Evolutionary conservation across 2,113 vertebrate species (phyloP).

Genomic region (Mellivora capensis): DNA sequence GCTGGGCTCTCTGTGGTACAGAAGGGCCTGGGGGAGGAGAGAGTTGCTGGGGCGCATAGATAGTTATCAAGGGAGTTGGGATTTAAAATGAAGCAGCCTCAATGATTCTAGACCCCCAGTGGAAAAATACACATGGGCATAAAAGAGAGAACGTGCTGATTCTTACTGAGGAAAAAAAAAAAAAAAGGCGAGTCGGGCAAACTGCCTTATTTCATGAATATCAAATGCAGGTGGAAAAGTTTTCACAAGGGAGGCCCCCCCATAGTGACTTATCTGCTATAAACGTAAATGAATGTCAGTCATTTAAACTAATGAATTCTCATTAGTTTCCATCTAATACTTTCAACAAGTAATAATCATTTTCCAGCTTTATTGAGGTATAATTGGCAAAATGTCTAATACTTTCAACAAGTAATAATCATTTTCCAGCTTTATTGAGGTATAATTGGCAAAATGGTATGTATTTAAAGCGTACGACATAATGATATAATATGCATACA

Average conservation of each 20-base stretch:
- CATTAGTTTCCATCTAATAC: not conserved
- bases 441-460: not conserved
- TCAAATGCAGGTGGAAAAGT: not conserved
- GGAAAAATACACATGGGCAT: not conserved
- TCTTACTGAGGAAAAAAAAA: not conserved
- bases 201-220: not conserved
- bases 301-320: not conserved
- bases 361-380: not conserved
- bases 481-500: not conserved
- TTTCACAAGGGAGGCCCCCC: not conserved
- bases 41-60: not conserved
- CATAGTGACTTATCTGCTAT: not conserved
- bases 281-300: conserved; percentile 3
- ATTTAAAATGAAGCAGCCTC: not conserved
- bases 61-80: not conserved
- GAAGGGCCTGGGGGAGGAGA: no score
- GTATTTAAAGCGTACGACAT: not conserved
- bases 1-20: not conserved
- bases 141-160: not conserved
- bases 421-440: not conserved
- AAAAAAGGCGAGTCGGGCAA: not conserved
- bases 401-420: not conserved
- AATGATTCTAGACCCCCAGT: not conserved
- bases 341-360: not conserved
- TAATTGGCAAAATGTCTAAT: not conserved